These are phyloP conservation scores for Athene noctua DNA, from an alignment of 2,113 vertebrate species.

Conservation along the genomic window DNA sequence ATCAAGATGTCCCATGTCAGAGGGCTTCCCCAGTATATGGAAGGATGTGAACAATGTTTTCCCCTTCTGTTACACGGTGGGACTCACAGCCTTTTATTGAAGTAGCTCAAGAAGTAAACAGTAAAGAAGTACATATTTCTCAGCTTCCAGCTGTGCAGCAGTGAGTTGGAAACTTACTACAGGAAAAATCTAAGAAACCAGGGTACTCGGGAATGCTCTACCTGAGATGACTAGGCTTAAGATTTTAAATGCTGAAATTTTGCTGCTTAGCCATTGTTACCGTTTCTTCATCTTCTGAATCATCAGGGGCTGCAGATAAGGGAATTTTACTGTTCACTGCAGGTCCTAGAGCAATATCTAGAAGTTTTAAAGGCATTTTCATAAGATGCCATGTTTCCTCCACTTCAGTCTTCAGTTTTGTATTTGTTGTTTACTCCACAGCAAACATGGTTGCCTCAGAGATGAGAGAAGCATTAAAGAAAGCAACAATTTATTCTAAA, in stretches of 20 bases:
- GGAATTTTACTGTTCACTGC: background rate
- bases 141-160: slow-evolving; percentile 28
- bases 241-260: background rate
- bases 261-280: background rate
- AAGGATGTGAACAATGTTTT: slow-evolving; percentile 47
- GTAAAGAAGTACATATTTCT: slow-evolving; percentile 11
- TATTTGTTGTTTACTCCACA: background rate
- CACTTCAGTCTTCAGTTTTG: background rate
- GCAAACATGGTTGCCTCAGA: background rate
- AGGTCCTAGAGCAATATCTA: background rate
- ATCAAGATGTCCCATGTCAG: slow-evolving; percentile 39
- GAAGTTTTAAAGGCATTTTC: background rate
- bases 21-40: background rate
- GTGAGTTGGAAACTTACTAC: background rate
- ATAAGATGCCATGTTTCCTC: background rate
- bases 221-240: background rate
- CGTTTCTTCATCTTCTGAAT: background rate
- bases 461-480: background rate
- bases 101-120: slow-evolving; percentile 37
- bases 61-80: slow-evolving; percentile 47
- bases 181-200: background rate
- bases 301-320: background rate
- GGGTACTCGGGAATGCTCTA: background rate
- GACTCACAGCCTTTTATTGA: slow-evolving; percentile 28
- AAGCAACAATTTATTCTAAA: background rate